phyloP scores from a whole-genome alignment of 2,797 vertebrate genomes.

The Tangara arthus region DNA sequence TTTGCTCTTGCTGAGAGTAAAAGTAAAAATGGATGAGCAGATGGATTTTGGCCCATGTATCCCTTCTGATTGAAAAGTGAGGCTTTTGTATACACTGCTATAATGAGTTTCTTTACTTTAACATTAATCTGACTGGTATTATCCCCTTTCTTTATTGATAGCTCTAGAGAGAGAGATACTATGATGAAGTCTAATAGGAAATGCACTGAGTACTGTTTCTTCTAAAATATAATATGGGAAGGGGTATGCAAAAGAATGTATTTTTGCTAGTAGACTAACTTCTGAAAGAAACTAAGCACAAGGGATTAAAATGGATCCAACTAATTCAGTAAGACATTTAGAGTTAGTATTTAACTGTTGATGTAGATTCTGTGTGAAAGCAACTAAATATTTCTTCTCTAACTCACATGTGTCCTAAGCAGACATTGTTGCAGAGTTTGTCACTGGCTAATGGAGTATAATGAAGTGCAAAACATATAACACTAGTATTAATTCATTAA shows the following conservation, averaged over 20 bases:
- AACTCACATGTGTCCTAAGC: constrained; percentile 51
- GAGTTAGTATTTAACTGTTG: constrained; percentile 73
- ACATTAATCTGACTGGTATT: constrained; percentile 66
- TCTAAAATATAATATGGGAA: constrained; percentile 61
- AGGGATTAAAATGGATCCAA: constrained; percentile 58
- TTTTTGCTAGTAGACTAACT: constrained; percentile 77
- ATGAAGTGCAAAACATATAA: constrained; percentile 61
- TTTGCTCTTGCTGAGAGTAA: neutral
- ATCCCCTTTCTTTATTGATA: constrained; percentile 65
- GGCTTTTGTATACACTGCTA: constrained; percentile 60
- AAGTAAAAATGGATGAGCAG: neutral
- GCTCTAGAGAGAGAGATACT: constrained; percentile 65
- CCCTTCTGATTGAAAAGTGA: neutral
- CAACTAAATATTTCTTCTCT: constrained; percentile 61
- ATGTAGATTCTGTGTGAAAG: constrained; percentile 67
- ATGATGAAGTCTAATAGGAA: constrained; percentile 75
- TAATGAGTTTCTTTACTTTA: constrained; percentile 59
- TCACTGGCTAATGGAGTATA: constrained; percentile 65
- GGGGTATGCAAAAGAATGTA: constrained; percentile 71
- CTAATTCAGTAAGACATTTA: constrained; percentile 66
- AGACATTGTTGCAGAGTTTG: constrained; percentile 57
- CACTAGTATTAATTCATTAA: constrained; percentile 68
- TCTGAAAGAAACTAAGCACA: constrained; percentile 78
- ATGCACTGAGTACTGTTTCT: constrained; percentile 79
- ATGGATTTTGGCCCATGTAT: neutral